Base-by-base conservation (phyloP, 2,888 invertebrate species). In the Alsophila aescularia region DNA sequence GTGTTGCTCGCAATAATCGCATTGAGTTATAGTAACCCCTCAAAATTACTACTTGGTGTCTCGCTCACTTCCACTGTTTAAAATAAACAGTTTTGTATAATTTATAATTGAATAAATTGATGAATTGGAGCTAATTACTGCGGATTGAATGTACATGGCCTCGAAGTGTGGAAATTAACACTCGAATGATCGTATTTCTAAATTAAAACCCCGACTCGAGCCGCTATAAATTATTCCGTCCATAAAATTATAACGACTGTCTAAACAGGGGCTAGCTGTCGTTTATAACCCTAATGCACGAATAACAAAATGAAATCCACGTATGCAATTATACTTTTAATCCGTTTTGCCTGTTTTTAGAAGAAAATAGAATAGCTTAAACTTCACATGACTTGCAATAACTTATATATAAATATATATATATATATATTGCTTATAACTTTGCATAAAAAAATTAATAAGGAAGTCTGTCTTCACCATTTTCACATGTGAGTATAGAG, bases 221-320 rank as follows among this genome's bases (percentile, higher is more conserved):
- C 73, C 69, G 88, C 77, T 79, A 87, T 90, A 90, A 90, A 90
- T 90, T 85, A 81, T 75, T 79, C 74, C 79, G 79, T 73, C 72
- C 89, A 85, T 90, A 87, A 90, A 90, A 73, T 72, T 67, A 75
- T 86, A 89, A 89, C 86, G 88, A 87, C 85, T 83, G 84, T 84
- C 89, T 89, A 87, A 90, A 89, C 84, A 88, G 86, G 77, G 88
- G 82, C 83, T 87, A 81, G 83, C 81, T 77, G 84, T 83, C 85
- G 69, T 87, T 85, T 86, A 85, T 76, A 68, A 77, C 77, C 72
- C 79, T 84, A 83, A 85, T 87, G 77, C 76, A 75, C 69, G 71
- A 76, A 80, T 79, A 77, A 75, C 68, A 78, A 79, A 79, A 73
- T 71, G 66, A 64, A 63, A 67, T 66, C 31, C 24, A 51, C 62